Conservation (phyloP, 2,888 invertebrate species). For the Itoplectis maculator region DNA sequence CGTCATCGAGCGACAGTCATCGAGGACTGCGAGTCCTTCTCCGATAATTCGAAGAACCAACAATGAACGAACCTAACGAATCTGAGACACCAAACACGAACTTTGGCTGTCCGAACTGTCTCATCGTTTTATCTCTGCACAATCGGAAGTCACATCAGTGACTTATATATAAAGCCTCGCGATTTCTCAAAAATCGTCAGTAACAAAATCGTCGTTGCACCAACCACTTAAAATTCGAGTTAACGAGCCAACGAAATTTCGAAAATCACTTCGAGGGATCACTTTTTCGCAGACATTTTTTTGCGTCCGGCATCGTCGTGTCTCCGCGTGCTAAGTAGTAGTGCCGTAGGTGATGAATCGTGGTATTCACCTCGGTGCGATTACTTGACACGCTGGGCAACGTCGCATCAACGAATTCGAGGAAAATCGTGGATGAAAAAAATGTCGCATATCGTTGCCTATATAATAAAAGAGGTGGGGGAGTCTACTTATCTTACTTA, state of each 20-base stretch:
- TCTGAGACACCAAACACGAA: not conserved
- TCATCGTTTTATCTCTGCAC: constrained; percentile 2
- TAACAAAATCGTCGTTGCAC: not conserved
- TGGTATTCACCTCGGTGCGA: constrained; percentile 83
- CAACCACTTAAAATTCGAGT: not conserved
- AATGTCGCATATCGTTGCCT: not conserved
- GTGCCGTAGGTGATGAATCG: constrained; percentile 86
- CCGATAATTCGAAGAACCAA: not conserved
- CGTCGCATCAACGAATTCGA: constrained; percentile 43
- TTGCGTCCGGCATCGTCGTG: not conserved
- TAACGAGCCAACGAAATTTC: not conserved
- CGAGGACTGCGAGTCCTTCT: not conserved
- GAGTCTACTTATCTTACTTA: not conserved
- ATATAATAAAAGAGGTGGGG: no score
- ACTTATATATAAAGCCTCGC: constrained; percentile 24
- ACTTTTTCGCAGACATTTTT: not conserved
- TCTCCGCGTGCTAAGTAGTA: constrained; percentile 86
- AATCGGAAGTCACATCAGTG: not conserved
- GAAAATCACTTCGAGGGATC: not conserved
- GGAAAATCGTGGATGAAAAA: not conserved
- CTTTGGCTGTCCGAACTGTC: constrained; percentile 25
- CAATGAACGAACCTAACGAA: not conserved
- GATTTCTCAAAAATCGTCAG: constrained; percentile 13
- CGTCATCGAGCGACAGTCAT: not conserved
- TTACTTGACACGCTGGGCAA: constrained; percentile 82